Base-by-base conservation (phyloP, 37 sponge, comb jelly and placozoan species). In the Halichondria panicea region DNA sequence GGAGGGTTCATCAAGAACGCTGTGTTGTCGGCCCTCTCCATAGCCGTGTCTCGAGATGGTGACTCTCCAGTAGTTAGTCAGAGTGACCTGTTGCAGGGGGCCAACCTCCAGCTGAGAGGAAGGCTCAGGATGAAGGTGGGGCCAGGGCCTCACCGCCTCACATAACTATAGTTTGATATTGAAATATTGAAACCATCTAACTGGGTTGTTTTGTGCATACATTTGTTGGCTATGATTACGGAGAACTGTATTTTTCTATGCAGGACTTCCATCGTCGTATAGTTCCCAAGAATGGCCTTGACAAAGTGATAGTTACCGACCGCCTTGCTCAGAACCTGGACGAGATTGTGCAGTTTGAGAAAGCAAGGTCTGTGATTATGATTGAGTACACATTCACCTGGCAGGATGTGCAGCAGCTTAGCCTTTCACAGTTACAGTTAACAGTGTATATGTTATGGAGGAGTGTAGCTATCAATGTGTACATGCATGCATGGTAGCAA, bases 1-100 rank as follows among this genome's bases (percentile, higher is more conserved):
- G 92, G 92, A 32, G 92, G 92, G 1, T 92, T 92, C 76, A 92
- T 92, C 34, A 92, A 92, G 82, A 92, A 92, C 68, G 88, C 92
- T 37, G 44, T 92, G 13, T 81, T 92, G 15, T 92, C 92, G 32
- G 92, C 92, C 4, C 81, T 92, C 28, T 82, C 92, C n/a, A 70
- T 92, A 15, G 84, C 92, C 32, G 92, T 92, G 32, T 92, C 92
- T 43, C 63, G 92, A 43, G 88, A 87, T 38, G 93, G 93, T 33
- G 88, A 88, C 30, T 70, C 53, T 55, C 93, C 93, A 65, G 57
- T 79, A 18, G 76, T 92, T 30, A 46, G 48, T 38, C 93, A 92
- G 42, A 69, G 70, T 11, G 93, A 92, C 64, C 58, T 92, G 0
- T 72, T 84, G 33, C 81, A 88, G 44, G 93, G 93, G 24, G 93